phyloP scores from a whole-genome alignment of 23 tunicate genomes.

The Phallusia fumigata region DNA sequence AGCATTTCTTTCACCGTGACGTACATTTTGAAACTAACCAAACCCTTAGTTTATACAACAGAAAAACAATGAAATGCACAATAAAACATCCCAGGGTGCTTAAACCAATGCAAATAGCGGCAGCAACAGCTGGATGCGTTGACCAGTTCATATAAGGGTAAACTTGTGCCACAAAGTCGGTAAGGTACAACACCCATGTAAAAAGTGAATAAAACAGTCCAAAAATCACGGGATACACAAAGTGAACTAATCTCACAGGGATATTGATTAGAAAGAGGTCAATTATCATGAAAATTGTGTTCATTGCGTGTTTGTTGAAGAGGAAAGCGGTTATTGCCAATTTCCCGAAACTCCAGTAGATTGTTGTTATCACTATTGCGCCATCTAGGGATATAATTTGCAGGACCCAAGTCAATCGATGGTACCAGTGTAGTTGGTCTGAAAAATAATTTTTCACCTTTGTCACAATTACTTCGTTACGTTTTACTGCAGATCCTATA shows the following conservation, averaged over 20 bases:
- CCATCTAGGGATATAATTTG: not conserved
- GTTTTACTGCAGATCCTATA: no score
- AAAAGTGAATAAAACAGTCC: not conserved
- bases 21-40: not conserved
- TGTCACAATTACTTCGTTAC: no score
- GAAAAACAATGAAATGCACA: not conserved
- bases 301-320: slow-evolving; percentile 10
- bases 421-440: not conserved
- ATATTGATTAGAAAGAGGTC: not conserved
- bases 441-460: not conserved
- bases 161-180: not conserved
- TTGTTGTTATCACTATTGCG: not conserved
- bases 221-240: not conserved
- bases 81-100: not conserved
- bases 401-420: not conserved
- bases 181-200: not conserved
- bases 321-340: not conserved
- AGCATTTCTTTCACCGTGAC: not conserved
- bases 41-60: not conserved
- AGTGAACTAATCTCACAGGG: not conserved
- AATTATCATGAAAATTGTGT: not conserved
- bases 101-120: not conserved
- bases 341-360: not conserved
- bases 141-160: not conserved
- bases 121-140: not conserved